A percentile compares a stretch with the other conserved stretches of the same genome.
Evolutionary conservation across 2,113 vertebrate species (phyloP).

Genomic region (Apodemus sylvaticus): DNA sequence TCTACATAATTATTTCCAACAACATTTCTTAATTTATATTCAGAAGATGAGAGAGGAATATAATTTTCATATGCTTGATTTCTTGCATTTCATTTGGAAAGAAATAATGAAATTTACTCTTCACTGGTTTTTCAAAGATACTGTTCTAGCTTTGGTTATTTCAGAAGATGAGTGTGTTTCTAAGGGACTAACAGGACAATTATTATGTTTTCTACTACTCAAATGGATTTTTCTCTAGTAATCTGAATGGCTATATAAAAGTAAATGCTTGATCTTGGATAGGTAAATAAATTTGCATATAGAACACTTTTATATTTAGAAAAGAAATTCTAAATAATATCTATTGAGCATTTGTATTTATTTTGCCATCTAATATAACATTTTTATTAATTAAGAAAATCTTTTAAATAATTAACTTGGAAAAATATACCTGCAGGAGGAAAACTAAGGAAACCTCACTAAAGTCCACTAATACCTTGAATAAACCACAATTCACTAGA

Average conservation of each 20-base stretch:
- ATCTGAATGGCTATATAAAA: not conserved
- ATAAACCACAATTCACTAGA: not conserved
- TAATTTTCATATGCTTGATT: constrained; percentile 74
- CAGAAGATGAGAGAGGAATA: constrained; percentile 55
- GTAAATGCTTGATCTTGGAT: not conserved
- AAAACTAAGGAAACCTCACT: not conserved
- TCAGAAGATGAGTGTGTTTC: constrained; percentile 7
- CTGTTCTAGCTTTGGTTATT: constrained; percentile 38
- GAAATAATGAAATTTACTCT: constrained; percentile 68
- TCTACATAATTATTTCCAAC: constrained; percentile 74
- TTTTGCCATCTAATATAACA: not conserved
- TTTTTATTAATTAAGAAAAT: not conserved
- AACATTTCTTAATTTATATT: constrained; percentile 76
- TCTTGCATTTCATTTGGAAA: constrained; percentile 70
- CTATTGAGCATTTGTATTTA: not conserved
- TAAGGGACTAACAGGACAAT: not conserved
- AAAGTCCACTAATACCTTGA: not conserved
- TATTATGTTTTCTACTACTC: not conserved
- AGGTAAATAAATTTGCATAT: not conserved
- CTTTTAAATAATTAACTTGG: not conserved
- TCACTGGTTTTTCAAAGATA: constrained; percentile 62
- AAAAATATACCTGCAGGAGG: not conserved
- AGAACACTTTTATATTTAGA: not conserved
- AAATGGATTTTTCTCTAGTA: not conserved
- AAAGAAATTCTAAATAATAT: not conserved